Evolutionary conservation across 2,888 invertebrate genomes (phyloP).

Genomic region (Epinotia brunnichana): DNA sequence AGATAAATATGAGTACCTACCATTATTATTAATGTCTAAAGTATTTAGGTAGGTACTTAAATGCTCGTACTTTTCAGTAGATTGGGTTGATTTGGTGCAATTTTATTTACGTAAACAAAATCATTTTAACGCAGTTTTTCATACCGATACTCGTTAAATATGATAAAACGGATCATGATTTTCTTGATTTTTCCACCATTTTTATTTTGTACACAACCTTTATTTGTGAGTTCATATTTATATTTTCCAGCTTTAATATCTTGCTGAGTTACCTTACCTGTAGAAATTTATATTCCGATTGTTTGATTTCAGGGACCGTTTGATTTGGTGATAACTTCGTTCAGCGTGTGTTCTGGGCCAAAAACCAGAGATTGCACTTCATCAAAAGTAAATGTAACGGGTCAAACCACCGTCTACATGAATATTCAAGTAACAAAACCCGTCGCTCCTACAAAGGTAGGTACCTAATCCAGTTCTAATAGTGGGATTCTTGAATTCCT

Average conservation of each 20-base stretch:
- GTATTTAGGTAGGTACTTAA: too few species aligned
- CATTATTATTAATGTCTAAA: neutral
- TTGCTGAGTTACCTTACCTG: neutral
- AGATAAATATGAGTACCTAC: neutral
- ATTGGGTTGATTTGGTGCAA: neutral
- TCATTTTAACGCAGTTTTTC: neutral
- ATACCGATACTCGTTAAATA: neutral
- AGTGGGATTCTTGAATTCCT: too few species aligned
- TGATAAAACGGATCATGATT: neutral
- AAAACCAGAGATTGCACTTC: slow-evolving; percentile 20
- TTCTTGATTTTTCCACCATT: neutral
- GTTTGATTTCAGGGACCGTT: slow-evolving; percentile 25
- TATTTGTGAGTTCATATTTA: neutral
- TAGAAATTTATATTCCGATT: neutral
- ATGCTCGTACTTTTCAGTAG: neutral
- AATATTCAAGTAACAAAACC: slow-evolving; percentile 21
- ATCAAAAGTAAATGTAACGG: slow-evolving; percentile 16
- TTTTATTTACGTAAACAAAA: slow-evolving; percentile 1
- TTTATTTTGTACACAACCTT: neutral
- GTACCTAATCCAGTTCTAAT: neutral
- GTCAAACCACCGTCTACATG: slow-evolving; percentile 4
- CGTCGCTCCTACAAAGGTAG: slow-evolving; percentile 29
- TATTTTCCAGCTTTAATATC: neutral
- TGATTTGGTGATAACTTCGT: slow-evolving; percentile 10
- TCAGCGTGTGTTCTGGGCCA: slow-evolving; percentile 24